These are phyloP conservation scores for Pangasius krempfi DNA, from an alignment of 2,797 vertebrate species.

Conservation along the genomic window DNA sequence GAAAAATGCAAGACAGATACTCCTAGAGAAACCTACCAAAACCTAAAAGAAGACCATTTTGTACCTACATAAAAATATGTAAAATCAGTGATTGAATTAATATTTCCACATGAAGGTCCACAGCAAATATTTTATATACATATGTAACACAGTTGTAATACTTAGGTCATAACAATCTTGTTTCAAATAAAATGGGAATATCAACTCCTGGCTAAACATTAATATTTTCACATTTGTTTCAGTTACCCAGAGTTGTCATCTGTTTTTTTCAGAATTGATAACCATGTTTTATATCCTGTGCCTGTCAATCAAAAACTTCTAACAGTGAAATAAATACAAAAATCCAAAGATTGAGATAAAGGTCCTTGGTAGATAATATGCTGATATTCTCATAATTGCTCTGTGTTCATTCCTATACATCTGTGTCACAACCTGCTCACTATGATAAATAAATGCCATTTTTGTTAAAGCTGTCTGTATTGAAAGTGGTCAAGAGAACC, in stretches of 20 bases:
- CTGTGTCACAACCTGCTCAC: neutral
- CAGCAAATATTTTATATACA: neutral
- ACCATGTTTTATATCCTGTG: neutral
- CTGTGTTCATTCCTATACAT: neutral
- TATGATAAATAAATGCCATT: neutral
- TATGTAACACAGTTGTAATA: neutral
- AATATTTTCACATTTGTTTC: neutral
- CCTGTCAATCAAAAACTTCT: neutral
- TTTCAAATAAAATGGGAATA: neutral
- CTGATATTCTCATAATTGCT: neutral
- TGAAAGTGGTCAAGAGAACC: neutral
- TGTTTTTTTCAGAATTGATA: neutral
- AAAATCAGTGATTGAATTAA: neutral
- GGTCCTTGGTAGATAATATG: neutral
- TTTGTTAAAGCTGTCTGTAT: neutral
- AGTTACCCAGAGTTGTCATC: neutral
- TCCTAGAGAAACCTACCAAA: neutral
- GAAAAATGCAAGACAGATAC: neutral
- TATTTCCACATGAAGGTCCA: neutral
- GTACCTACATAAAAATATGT: neutral
- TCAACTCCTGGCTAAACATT: neutral
- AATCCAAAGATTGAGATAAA: neutral
- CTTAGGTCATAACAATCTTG: neutral
- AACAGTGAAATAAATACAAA: neutral
- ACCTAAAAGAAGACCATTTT: neutral